Evolutionary conservation across 1,140 invertebrate species (phyloP), one percentile per base, ranked within the genome.

Genomic region (Caerostris darwini): DNA sequence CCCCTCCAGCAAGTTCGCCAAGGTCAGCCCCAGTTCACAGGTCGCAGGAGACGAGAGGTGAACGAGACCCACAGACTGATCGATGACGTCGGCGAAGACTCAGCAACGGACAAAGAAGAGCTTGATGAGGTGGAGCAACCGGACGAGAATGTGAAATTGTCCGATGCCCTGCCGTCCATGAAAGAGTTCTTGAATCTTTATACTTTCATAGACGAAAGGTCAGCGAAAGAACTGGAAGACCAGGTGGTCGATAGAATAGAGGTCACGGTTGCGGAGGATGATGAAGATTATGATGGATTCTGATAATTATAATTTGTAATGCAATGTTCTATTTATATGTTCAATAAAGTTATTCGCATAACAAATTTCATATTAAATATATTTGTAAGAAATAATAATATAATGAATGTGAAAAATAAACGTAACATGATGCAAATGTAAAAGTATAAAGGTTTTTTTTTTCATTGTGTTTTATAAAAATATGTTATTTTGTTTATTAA

Each of bases 11-110:
- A 94, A 89, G 92, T 94, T 53, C 92, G 92, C 0, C 92, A 94
- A 64, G 85, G 85, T n/a, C 92, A 94, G 14, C 92, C 92, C 3
- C 92, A 94, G 34, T 94, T 94, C 69, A 94, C 92, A 0, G 92
- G 92, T 61, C 85, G 92, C 3, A 17, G 56, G 57, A 61, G 90
- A 64, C 34, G 82, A n/a, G 61, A 69, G 54, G 3, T 57, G 12
- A 67, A 56, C n/a, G 67, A 59, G 17, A 59, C 53, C 1, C 34
- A 5, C 12, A 19, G 34, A 1, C n/a, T 19, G n/a, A 50, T 10
- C 6, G 8, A 17, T 69, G 53, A 61, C 61, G 64, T 54, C 17
- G 50, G n/a, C 3, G 89, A 58, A 59, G 69, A 81, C 8, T 19
- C n/a, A 57, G 19, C 53, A 2, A 50, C 7, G 12, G 10, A 58